phyloP scores from a whole-genome alignment of 2,888 invertebrate genomes.

The Diloba caeruleocephala region DNA sequence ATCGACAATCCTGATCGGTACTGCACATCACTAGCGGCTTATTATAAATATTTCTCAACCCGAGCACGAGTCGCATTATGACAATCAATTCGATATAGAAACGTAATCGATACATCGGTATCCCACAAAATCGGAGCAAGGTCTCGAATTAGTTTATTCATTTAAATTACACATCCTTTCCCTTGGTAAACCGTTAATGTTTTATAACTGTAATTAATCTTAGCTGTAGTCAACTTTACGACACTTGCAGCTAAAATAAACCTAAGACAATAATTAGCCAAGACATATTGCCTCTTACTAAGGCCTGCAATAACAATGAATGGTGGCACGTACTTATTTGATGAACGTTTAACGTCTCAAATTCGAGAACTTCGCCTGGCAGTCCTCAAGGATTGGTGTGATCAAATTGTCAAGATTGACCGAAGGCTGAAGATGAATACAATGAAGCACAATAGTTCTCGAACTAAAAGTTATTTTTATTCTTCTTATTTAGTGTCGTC shows the following conservation, averaged over 20 bases:
- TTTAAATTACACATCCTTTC: slow-evolving; percentile 37
- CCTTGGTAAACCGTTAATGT: background rate
- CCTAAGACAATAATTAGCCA: background rate
- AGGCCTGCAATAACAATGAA: too few species aligned
- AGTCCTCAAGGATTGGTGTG: too few species aligned
- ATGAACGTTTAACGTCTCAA: too few species aligned
- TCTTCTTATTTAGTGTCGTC: too few species aligned
- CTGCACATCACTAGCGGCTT: slow-evolving; percentile 25
- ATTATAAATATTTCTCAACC: slow-evolving; percentile 45
- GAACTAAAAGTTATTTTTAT: too few species aligned
- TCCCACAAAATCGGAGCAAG: slow-evolving; percentile 49
- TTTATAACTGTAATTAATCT: slow-evolving; percentile 27
- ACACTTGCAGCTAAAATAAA: slow-evolving; percentile 4
- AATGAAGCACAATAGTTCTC: too few species aligned
- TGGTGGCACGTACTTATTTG: too few species aligned
- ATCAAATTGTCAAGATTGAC: too few species aligned
- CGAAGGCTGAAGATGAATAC: too few species aligned
- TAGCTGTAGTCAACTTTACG: slow-evolving; percentile 15
- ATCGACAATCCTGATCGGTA: slow-evolving; percentile 1
- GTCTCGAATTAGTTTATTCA: slow-evolving; percentile 32
- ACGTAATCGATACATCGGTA: slow-evolving; percentile 48
- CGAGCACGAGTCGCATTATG: slow-evolving; percentile 52
- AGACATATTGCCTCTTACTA: too few species aligned
- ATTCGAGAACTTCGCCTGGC: too few species aligned
- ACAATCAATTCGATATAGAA: slow-evolving; percentile 50